Conservation (phyloP, 1,140 invertebrate species). For the Colletes gigas region DNA sequence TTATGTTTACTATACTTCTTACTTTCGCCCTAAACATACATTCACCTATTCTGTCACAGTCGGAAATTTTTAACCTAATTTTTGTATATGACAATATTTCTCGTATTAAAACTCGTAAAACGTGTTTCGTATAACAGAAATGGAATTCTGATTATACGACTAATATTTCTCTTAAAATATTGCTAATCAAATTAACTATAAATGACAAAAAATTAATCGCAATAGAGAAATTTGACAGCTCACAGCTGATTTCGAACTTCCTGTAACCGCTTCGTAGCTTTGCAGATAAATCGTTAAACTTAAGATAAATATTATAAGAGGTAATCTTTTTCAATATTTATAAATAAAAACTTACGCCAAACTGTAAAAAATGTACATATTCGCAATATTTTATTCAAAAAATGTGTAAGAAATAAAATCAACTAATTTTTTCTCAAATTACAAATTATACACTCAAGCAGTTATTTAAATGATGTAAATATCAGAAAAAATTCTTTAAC, state of each 20-base stretch:
- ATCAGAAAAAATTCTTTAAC: too few relatives aligned
- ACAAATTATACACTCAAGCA: too few relatives aligned
- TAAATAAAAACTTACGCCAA: too few relatives aligned
- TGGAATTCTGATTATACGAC: neutral
- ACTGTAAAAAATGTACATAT: too few relatives aligned
- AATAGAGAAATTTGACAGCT: conserved; percentile 35
- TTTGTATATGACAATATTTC: neutral
- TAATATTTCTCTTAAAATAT: neutral
- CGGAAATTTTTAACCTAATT: conserved; percentile 5
- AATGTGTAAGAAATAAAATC: too few relatives aligned
- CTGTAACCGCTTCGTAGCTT: neutral
- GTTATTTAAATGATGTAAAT: too few relatives aligned
- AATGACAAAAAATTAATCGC: neutral
- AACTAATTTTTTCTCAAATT: too few relatives aligned
- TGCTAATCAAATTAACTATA: neutral
- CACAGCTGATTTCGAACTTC: conserved; percentile 31
- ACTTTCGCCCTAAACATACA: neutral
- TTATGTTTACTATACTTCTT: neutral
- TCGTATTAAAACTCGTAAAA: neutral
- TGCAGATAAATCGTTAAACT: too few relatives aligned
- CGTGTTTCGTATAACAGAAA: neutral
- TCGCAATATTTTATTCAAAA: too few relatives aligned
- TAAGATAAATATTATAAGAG: too few relatives aligned
- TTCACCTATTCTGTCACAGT: neutral
- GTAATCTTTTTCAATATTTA: too few relatives aligned